phyloP scores from a whole-genome alignment of 1,140 invertebrate genomes.

The Trichonephila clavata region DNA sequence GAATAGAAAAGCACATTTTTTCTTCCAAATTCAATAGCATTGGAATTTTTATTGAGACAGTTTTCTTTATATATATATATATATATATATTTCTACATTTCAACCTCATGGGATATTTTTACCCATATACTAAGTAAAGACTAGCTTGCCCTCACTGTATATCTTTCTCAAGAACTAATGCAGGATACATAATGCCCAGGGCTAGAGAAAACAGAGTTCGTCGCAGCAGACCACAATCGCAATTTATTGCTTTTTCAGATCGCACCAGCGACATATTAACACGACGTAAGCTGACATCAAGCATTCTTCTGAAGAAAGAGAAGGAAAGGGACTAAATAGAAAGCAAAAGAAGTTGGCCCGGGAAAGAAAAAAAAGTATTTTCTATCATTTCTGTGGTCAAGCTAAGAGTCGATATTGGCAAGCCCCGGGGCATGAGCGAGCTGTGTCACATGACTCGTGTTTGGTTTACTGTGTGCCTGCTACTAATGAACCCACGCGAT shows the following conservation, averaged over 20 bases:
- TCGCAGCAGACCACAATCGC: neutral
- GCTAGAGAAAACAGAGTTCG: constrained; percentile 8
- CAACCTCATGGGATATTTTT: neutral
- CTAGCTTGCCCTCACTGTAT: neutral
- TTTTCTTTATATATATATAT: neutral
- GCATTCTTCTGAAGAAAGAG: neutral
- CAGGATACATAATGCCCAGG: neutral
- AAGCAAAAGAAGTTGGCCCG: neutral
- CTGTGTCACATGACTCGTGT: neutral
- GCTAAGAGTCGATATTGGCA: neutral
- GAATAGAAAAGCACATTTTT: neutral
- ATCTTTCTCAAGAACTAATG: constrained; percentile 45
- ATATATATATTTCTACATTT: neutral
- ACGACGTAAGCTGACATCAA: neutral
- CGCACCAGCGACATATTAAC: constrained; percentile 18
- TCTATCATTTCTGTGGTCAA: constrained; percentile 19
- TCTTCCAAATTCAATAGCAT: neutral
- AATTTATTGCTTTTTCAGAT: constrained; percentile 43
- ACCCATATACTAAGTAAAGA: neutral
- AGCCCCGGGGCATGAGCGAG: neutral
- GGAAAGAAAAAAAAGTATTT: neutral
- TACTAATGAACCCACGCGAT: constrained; percentile 20
- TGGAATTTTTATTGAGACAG: neutral
- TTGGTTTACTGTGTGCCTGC: neutral
- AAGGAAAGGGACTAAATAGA: neutral